These are phyloP conservation scores for Heliconius erato DNA, from an alignment of 2,888 invertebrate species.

Conservation along the genomic window DNA sequence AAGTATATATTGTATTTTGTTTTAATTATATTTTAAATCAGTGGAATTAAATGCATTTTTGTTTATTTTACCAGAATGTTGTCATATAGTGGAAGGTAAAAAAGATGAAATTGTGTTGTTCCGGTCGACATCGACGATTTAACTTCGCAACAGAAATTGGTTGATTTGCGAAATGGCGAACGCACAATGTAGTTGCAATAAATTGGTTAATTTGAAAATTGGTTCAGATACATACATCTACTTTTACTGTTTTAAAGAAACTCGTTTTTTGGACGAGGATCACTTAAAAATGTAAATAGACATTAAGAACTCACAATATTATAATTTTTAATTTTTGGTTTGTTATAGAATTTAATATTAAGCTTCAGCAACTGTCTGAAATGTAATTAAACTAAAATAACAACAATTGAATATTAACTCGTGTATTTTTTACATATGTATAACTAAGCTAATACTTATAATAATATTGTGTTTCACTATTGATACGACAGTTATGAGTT, in stretches of 20 bases:
- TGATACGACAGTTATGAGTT: no score
- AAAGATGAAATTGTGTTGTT: neutral
- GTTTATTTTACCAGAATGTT: neutral
- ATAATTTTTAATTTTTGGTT: no score
- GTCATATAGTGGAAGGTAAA: neutral
- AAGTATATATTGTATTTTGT: no score
- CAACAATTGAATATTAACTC: no score
- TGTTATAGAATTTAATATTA: no score
- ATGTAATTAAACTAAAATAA: no score
- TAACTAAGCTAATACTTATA: no score
- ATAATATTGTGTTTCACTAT: no score
- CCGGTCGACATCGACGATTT: neutral
- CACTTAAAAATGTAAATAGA: neutral
- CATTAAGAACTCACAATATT: neutral
- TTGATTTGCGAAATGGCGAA: slow-evolving; percentile 1
- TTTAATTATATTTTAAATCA: no score
- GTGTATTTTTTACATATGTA: no score
- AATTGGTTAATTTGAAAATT: neutral
- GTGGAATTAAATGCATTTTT: neutral
- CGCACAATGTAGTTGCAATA: neutral
- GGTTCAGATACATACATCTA: no score
- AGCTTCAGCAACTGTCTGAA: no score
- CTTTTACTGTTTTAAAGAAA: neutral
- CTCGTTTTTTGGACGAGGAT: neutral
- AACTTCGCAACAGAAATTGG: slow-evolving; percentile 14